Conservation (phyloP, 2,113 vertebrate species). For the Larimichthys crocea region DNA sequence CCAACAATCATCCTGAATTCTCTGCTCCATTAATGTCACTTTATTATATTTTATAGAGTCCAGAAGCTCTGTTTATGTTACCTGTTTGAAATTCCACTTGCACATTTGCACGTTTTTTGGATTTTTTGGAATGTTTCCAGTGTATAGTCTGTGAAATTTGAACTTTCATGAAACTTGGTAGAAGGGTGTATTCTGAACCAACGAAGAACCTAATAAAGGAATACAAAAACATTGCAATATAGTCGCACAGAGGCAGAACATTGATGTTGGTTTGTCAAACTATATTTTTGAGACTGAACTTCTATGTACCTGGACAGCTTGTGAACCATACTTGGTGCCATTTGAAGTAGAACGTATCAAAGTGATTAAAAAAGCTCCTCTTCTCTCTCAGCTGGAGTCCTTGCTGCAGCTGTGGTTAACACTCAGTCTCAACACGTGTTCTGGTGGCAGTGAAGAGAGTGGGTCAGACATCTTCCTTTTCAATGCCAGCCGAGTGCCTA, state of each 20-base stretch:
- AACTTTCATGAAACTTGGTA: too few species aligned
- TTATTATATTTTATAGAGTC: too few species aligned
- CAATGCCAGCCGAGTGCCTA: slow-evolving; percentile 94
- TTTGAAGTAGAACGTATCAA: background rate
- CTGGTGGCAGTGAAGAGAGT: slow-evolving; percentile 90
- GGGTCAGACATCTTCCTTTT: slow-evolving; percentile 95
- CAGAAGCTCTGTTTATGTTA: too few species aligned
- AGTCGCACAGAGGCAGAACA: background rate
- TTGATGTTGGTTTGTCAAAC: background rate
- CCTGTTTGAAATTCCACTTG: too few species aligned
- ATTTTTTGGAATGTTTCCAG: too few species aligned
- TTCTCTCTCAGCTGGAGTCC: slow-evolving; percentile 90
- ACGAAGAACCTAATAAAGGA: too few species aligned
- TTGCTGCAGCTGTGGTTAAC: slow-evolving; percentile 97
- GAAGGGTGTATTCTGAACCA: too few species aligned
- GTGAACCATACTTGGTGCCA: background rate
- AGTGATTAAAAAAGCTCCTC: background rate
- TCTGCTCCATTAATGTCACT: too few species aligned
- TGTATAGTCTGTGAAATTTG: too few species aligned
- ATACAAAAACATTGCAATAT: too few species aligned
- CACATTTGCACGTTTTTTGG: too few species aligned
- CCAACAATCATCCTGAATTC: background rate
- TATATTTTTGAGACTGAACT: too few species aligned
- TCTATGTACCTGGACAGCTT: background rate
- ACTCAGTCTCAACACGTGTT: slow-evolving; percentile 95